Percentiles rank a stretch among this genome's conserved stretches.
phyloP scores from a whole-genome alignment of 2,888 invertebrate genomes.

The Dioctria linearis region DNA sequence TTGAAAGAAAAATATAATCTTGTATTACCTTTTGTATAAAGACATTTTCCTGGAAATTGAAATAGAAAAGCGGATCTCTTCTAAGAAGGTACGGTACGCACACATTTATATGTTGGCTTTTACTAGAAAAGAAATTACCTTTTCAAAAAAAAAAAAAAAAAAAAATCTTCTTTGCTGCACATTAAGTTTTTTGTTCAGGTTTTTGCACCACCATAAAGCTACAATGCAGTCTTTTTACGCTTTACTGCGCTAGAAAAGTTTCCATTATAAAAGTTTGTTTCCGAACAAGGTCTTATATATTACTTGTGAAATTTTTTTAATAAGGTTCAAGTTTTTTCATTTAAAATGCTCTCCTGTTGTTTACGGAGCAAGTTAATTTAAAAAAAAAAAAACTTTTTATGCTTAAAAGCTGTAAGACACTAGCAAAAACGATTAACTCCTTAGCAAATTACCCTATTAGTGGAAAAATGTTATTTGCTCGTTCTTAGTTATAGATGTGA shows the following conservation, averaged over 20 bases:
- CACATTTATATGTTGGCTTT: neutral
- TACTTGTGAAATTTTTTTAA: conserved; percentile 43
- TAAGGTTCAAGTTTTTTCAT: conserved; percentile 39
- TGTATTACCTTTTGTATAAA: conserved; percentile 5
- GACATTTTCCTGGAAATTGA: conserved; percentile 16
- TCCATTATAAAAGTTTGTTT: conserved; percentile 36
- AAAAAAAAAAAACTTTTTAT: neutral
- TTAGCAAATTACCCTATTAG: neutral
- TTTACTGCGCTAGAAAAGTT: conserved; percentile 40
- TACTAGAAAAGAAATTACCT: conserved; percentile 25
- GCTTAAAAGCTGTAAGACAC: conserved; percentile 6
- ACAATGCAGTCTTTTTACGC: conserved; percentile 39
- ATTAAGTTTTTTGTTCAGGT: conserved; percentile 15
- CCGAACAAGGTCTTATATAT: conserved; percentile 30
- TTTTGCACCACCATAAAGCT: neutral
- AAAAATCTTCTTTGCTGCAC: conserved; percentile 12
- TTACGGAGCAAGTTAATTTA: conserved; percentile 29
- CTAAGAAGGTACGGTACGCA: neutral
- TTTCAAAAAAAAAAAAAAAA: conserved; percentile 8
- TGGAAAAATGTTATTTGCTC: neutral
- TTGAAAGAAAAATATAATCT: conserved; percentile 2
- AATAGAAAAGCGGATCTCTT: conserved; percentile 21
- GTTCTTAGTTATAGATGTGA: no score
- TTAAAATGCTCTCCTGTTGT: conserved; percentile 21
- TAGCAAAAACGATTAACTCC: conserved; percentile 20